These are phyloP conservation scores for Callipepla squamata DNA, from an alignment of 2,113 vertebrate species.

Conservation along the genomic window DNA sequence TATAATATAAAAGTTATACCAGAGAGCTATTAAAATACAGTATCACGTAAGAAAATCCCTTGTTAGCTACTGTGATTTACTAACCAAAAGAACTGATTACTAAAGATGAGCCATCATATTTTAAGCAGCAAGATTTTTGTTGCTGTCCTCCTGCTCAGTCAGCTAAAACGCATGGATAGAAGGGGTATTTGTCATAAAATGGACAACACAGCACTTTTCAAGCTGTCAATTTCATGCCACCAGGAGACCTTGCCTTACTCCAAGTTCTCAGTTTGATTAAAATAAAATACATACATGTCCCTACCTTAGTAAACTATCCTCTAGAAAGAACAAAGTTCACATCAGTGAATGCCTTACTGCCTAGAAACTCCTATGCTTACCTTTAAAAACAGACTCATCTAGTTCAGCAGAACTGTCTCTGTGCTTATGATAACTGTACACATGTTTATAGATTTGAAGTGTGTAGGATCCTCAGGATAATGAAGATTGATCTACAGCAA, in stretches of 20 bases:
- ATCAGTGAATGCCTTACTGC: neutral
- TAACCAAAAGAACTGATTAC: neutral
- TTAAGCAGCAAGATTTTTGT: slow-evolving; percentile 3
- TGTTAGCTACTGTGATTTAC: neutral
- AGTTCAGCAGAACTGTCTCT: neutral
- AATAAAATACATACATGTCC: neutral
- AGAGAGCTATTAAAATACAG: slow-evolving; percentile 47
- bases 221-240: neutral
- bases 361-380: neutral
- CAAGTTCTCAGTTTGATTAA: neutral
- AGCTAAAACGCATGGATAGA: neutral
- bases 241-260: neutral
- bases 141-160: neutral
- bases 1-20: slow-evolving; percentile 1
- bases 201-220: neutral
- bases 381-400: neutral
- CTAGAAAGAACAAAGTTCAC: neutral
- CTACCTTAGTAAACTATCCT: neutral
- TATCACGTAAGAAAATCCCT: slow-evolving; percentile 17
- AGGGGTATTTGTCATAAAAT: neutral
- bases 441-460: neutral
- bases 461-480: neutral
- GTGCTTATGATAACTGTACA: neutral
- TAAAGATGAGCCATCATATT: neutral
- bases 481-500: neutral